phyloP scores from a whole-genome alignment of 2,113 vertebrate genomes.

The Notiomystis cincta region DNA sequence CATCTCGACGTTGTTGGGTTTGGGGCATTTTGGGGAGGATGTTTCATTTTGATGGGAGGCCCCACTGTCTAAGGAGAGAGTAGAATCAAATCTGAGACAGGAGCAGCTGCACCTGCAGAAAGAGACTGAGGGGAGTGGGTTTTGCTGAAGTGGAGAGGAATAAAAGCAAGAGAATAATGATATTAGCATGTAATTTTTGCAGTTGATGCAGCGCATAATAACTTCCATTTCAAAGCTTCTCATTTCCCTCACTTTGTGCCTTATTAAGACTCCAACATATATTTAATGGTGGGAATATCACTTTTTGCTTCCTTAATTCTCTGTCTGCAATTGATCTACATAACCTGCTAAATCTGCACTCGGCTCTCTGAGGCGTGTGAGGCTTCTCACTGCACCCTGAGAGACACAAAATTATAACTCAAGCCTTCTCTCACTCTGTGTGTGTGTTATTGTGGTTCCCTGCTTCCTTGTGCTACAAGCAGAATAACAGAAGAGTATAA shows the following conservation, averaged over 20 bases:
- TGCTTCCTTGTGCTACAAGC: neutral
- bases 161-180: neutral
- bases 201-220: neutral
- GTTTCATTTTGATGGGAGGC: neutral
- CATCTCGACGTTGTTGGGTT: neutral
- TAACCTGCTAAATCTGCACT: neutral
- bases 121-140: neutral
- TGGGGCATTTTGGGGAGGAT: neutral
- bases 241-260: neutral
- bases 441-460: neutral
- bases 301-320: neutral
- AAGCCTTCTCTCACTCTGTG: neutral
- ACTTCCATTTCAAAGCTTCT: constrained; percentile 27
- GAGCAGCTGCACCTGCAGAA: neutral
- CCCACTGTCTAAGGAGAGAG: neutral
- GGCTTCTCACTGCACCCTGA: neutral
- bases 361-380: neutral
- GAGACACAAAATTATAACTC: neutral
- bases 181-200: neutral
- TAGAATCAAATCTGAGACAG: neutral
- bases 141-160: neutral
- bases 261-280: neutral
- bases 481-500: neutral
- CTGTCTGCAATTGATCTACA: neutral
- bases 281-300: neutral